phyloP scores from a whole-genome alignment of 2,797 vertebrate species.

The Xiphorhynchus erythropygius region DNA sequence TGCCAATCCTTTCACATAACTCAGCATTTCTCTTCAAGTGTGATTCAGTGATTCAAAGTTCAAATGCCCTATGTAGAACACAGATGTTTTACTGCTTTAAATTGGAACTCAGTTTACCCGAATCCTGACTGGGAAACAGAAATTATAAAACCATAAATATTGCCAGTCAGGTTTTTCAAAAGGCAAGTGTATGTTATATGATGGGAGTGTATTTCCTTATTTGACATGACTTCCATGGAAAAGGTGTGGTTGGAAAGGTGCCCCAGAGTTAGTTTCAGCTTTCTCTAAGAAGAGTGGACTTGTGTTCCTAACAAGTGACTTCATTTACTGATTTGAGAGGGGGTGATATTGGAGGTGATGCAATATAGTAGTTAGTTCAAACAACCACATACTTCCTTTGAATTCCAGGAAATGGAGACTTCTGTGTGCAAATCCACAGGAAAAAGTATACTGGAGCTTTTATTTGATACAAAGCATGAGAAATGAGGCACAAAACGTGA shows the following conservation, averaged over 20 bases:
- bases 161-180: neutral
- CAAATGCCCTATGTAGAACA: neutral
- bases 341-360: neutral
- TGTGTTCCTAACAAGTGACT: neutral
- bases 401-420: neutral
- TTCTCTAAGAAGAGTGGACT: neutral
- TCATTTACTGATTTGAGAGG: neutral
- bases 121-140: neutral
- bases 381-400: neutral
- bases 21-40: neutral
- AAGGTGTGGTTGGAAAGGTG: slow-evolving; percentile 5
- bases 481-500: neutral
- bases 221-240: neutral
- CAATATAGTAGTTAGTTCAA: neutral
- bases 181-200: neutral
- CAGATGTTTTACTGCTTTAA: neutral
- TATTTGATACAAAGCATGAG: neutral
- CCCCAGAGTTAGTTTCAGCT: neutral
- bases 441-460: neutral
- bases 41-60: neutral
- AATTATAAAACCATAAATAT: neutral
- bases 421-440: neutral
- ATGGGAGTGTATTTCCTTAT: neutral
- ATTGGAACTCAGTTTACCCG: neutral
- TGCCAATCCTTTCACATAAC: neutral